Evolutionary conservation across 2,888 invertebrate species (phyloP).

Genomic region (Mesodorylaimus sp.): DNA sequence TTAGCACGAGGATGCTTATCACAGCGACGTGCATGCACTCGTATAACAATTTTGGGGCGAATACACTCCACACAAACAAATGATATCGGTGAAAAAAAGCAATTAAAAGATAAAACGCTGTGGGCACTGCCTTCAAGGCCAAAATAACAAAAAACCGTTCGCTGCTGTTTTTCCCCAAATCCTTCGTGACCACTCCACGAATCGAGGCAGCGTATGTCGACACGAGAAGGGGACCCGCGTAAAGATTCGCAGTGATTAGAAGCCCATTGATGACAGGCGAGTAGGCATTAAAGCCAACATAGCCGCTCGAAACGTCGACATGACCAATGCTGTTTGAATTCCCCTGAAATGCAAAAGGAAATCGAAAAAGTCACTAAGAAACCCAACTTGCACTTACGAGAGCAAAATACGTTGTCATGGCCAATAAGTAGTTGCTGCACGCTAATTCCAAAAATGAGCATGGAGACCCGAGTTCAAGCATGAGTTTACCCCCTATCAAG

Average conservation of each 20-base stretch:
- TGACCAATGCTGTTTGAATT: slow-evolving; percentile 79
- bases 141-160: background rate
- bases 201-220: background rate
- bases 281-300: slow-evolving; percentile 59
- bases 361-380: background rate
- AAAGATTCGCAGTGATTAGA: slow-evolving; percentile 58
- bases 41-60: slow-evolving; percentile 78
- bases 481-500: too few species aligned
- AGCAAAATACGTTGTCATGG: too few species aligned
- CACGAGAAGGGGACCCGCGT: slow-evolving; percentile 43
- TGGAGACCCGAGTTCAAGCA: too few species aligned
- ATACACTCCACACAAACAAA: slow-evolving; percentile 84
- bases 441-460: too few species aligned
- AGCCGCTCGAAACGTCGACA: slow-evolving; percentile 69
- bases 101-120: background rate
- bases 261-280: slow-evolving; percentile 48
- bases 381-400: background rate
- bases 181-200: background rate
- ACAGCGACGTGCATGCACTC: slow-evolving; percentile 37
- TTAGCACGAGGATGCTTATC: too few species aligned
- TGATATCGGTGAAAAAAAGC: slow-evolving; percentile 50
- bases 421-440: too few species aligned
- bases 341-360: slow-evolving; percentile 43
- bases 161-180: background rate
- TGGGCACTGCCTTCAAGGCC: background rate